These are phyloP conservation scores for Tarsius wallacei DNA, from an alignment of 2,797 vertebrate species.

Conservation along the genomic window DNA sequence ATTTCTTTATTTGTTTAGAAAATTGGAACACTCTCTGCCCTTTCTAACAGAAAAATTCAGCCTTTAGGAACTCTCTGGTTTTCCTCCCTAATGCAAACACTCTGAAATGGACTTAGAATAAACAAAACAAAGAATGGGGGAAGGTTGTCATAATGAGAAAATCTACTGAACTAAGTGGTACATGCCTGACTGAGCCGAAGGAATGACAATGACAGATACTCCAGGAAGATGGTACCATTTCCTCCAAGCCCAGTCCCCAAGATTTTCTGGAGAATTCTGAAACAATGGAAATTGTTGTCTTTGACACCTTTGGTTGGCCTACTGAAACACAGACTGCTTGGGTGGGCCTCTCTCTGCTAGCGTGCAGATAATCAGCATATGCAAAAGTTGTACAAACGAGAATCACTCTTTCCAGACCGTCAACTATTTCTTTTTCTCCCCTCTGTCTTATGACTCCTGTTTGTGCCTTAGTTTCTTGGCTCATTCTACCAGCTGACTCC, in stretches of 20 bases:
- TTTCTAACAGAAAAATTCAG: constrained; percentile 25
- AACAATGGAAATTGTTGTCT: neutral
- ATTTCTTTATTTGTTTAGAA: neutral
- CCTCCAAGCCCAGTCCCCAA: neutral
- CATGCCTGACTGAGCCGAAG: neutral
- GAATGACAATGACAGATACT: neutral
- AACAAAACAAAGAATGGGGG: neutral
- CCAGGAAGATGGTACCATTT: neutral
- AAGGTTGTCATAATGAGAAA: neutral
- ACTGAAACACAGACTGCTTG: neutral
- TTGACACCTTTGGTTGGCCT: neutral
- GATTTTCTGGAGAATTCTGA: constrained; percentile 33
- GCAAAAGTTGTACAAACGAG: constrained; percentile 50
- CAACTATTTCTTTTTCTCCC: constrained; percentile 17
- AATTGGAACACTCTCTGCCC: neutral
- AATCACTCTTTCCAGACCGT: constrained; percentile 17
- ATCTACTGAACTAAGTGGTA: neutral
- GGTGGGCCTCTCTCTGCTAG: neutral
- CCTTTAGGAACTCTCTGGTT: constrained; percentile 6
- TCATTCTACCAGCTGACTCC: constrained; percentile 48
- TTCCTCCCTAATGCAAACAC: neutral
- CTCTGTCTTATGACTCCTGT: neutral
- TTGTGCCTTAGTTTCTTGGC: constrained; percentile 53
- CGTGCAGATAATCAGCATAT: constrained; percentile 32
- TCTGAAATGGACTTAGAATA: neutral